Evolutionary conservation across 2,888 invertebrate species (phyloP).

Genomic region (Polydrusus pterygomalis): DNA sequence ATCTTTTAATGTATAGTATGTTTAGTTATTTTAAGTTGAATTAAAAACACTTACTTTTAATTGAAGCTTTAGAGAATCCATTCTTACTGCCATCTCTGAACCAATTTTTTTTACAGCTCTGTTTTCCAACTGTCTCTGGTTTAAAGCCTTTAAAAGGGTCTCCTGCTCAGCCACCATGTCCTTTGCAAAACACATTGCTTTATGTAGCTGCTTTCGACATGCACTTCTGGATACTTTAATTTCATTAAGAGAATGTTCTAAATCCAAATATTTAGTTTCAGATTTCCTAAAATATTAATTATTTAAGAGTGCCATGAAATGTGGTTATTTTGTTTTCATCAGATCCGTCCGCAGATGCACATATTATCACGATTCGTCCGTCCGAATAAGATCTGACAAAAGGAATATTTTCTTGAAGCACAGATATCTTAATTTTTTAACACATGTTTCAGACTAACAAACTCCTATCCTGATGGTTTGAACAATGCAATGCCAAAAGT

Average conservation of each 20-base stretch:
- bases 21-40: too few relatives aligned
- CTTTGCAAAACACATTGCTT: conserved; percentile 74
- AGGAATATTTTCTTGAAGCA: too few relatives aligned
- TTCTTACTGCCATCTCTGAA: conserved; percentile 72
- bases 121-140: conserved; percentile 68
- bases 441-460: too few relatives aligned
- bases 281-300: conserved; percentile 67
- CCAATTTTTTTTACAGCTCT: conserved; percentile 71
- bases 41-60: conserved; percentile 69
- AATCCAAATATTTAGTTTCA: conserved; percentile 71
- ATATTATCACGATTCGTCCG: too few relatives aligned
- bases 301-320: too few relatives aligned
- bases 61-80: conserved; percentile 73
- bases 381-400: too few relatives aligned
- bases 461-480: too few relatives aligned
- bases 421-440: too few relatives aligned
- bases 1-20: too few relatives aligned
- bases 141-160: conserved; percentile 70
- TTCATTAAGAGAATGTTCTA: conserved; percentile 72
- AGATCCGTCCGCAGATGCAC: too few relatives aligned
- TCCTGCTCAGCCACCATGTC: conserved; percentile 75
- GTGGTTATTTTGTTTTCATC: too few relatives aligned
- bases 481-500: too few relatives aligned
- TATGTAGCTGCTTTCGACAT: conserved; percentile 73
- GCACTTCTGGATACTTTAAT: conserved; percentile 74